phyloP scores from a whole-genome alignment of 1,140 invertebrate genomes.

The Apis florea region DNA sequence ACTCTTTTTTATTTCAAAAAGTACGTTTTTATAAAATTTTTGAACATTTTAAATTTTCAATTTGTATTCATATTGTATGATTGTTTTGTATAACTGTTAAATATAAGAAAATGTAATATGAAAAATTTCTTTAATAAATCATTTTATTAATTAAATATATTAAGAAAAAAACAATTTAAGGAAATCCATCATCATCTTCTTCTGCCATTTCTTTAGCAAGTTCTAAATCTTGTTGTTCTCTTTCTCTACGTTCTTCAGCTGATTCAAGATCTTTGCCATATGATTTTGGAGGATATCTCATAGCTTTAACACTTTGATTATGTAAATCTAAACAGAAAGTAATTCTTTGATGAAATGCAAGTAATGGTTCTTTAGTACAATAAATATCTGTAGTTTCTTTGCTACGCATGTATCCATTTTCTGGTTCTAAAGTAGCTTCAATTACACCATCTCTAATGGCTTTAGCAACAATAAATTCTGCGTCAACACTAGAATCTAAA shows the following conservation, averaged over 20 bases:
- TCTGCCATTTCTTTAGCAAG: conserved; percentile 99
- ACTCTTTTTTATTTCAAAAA: background rate
- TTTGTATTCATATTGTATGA: background rate
- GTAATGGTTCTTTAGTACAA: conserved; percentile 96
- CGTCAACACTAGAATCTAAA: conserved; percentile 97
- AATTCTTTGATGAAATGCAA: conserved; percentile 98
- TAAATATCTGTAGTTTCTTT: conserved; percentile 99
- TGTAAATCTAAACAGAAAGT: conserved; percentile 98
- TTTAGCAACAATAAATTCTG: conserved; percentile 99
- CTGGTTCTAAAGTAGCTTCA: conserved; percentile 97
- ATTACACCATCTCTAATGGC: conserved; percentile 99
- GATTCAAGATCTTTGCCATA: conserved; percentile 99
- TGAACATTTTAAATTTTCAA: background rate
- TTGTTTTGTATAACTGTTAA: background rate
- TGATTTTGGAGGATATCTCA: conserved; percentile 99
- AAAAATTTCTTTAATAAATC: background rate
- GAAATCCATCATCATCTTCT: conserved; percentile 97
- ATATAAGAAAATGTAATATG: conserved; percentile 14
- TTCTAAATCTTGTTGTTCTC: conserved; percentile 98
- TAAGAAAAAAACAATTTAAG: conserved; percentile 73
- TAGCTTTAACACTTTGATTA: conserved; percentile 98
- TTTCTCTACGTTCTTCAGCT: conserved; percentile 96
- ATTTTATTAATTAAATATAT: conserved; percentile 29
- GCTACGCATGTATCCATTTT: conserved; percentile 97
- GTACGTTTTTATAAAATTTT: background rate